Percentiles rank a stretch among this genome's conserved stretches.
Evolutionary conservation across 2,888 invertebrate genomes (phyloP).

Genomic region (Pomacea canaliculata): DNA sequence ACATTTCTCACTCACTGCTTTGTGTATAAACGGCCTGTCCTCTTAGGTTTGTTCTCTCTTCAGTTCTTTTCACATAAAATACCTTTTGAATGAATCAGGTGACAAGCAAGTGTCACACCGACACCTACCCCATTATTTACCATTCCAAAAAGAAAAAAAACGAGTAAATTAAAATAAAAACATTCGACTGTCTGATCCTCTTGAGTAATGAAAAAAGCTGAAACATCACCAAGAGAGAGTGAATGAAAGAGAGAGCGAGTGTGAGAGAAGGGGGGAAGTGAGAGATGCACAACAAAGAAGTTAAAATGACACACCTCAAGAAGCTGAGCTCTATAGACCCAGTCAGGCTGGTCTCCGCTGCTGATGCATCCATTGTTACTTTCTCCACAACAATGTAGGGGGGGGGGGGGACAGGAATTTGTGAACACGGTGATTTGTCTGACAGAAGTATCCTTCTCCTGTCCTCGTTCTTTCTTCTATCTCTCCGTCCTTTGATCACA

Average conservation of each 20-base stretch:
- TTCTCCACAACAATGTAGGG: neutral
- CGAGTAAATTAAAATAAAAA: too few species aligned
- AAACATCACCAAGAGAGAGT: neutral
- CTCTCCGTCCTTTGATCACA: neutral
- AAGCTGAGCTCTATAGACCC: conserved; percentile 24
- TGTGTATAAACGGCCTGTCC: too few species aligned
- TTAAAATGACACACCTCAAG: conserved; percentile 12
- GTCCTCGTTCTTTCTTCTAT: conserved; percentile 9
- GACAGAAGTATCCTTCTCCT: conserved; percentile 1
- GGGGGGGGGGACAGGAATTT: too few species aligned
- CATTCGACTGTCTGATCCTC: too few species aligned
- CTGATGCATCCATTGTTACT: conserved; percentile 25
- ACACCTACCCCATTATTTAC: too few species aligned
- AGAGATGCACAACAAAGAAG: neutral
- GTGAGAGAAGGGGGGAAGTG: neutral
- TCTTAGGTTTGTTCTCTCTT: too few species aligned
- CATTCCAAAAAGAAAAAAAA: too few species aligned
- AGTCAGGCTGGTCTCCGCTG: conserved; percentile 22
- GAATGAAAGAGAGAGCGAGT: conserved; percentile 14
- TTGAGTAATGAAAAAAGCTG: too few species aligned
- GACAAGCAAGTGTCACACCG: too few species aligned
- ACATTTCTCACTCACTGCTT: too few species aligned
- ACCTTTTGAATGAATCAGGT: too few species aligned
- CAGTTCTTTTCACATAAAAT: too few species aligned
- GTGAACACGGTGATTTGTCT: neutral